phyloP scores from a whole-genome alignment of 64 coral and sea anemone species.

The Acropora tenuis region DNA sequence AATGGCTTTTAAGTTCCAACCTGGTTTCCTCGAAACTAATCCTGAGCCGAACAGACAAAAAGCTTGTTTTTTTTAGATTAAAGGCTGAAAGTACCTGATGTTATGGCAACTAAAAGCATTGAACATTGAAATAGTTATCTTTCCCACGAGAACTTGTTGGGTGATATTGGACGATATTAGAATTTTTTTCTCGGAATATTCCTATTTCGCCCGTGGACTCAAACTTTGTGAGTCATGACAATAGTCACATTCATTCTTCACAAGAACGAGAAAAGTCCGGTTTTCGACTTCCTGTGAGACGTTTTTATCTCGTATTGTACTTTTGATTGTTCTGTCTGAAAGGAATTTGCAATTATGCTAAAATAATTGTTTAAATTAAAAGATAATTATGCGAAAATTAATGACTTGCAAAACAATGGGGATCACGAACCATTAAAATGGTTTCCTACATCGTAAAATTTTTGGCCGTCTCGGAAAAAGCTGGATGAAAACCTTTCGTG shows the following conservation, averaged over 20 bases:
- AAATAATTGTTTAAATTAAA: conserved; percentile 14
- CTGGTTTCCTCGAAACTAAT: background rate
- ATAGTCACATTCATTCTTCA: background rate
- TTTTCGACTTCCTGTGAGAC: background rate
- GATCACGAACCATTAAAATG: conserved; percentile 12
- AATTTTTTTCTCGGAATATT: background rate
- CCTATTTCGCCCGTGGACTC: background rate
- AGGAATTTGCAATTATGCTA: background rate
- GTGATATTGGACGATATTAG: conserved; percentile 4
- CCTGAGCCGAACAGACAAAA: background rate
- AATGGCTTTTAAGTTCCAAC: no score
- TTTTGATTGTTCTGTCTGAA: background rate
- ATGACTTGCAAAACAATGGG: background rate
- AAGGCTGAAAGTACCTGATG: background rate
- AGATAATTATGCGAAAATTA: conserved; percentile 10
- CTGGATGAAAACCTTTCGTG: background rate
- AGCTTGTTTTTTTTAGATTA: background rate
- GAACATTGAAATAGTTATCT: background rate
- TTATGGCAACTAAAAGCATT: background rate
- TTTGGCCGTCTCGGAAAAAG: background rate
- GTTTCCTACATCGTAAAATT: background rate
- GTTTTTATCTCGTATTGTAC: background rate
- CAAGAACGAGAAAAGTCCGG: background rate
- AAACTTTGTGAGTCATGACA: no score
- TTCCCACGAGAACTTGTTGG: conserved; percentile 36